These are phyloP conservation scores for Lasioglossum vierecki DNA, from an alignment of 2,888 invertebrate genomes.

Conservation along the genomic window DNA sequence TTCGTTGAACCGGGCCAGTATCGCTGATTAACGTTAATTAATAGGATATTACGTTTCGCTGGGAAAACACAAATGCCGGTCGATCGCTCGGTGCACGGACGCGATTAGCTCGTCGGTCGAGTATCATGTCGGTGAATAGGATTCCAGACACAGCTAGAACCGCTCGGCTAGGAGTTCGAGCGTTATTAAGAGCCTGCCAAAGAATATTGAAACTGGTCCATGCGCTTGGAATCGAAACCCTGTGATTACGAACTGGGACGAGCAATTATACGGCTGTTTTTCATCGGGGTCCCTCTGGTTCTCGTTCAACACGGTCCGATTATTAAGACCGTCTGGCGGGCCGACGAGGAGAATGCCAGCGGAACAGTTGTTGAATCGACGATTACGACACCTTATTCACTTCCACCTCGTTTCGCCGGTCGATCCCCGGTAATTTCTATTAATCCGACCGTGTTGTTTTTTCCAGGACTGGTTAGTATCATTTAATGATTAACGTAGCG, in stretches of 20 bases:
- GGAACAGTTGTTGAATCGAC: slow-evolving; percentile 24
- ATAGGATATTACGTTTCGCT: slow-evolving; percentile 46
- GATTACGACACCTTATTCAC: slow-evolving; percentile 45
- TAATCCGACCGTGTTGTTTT: slow-evolving; percentile 37
- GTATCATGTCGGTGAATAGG: slow-evolving; percentile 40
- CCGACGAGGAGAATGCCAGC: not conserved
- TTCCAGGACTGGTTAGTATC: slow-evolving; percentile 14
- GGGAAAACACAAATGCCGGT: slow-evolving; percentile 37
- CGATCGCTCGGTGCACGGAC: not conserved
- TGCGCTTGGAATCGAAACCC: slow-evolving; percentile 22
- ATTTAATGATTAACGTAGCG: slow-evolving; percentile 44
- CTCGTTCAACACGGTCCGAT: slow-evolving; percentile 34
- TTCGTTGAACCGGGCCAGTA: slow-evolving; percentile 15
- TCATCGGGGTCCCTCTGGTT: slow-evolving; percentile 11
- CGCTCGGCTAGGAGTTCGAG: slow-evolving; percentile 19
- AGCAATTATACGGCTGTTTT: slow-evolving; percentile 51
- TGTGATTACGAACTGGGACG: slow-evolving; percentile 48
- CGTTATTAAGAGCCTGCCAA: slow-evolving; percentile 30
- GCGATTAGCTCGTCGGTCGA: slow-evolving; percentile 27
- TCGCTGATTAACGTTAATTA: slow-evolving; percentile 64
- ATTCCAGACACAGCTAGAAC: slow-evolving; percentile 27
- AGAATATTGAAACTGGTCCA: slow-evolving; percentile 43
- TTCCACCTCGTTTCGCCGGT: not conserved
- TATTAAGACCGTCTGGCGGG: slow-evolving; percentile 26
- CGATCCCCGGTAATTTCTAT: slow-evolving; percentile 48